Conservation (phyloP, 2,888 invertebrate genomes). For the Agrochola litura region DNA sequence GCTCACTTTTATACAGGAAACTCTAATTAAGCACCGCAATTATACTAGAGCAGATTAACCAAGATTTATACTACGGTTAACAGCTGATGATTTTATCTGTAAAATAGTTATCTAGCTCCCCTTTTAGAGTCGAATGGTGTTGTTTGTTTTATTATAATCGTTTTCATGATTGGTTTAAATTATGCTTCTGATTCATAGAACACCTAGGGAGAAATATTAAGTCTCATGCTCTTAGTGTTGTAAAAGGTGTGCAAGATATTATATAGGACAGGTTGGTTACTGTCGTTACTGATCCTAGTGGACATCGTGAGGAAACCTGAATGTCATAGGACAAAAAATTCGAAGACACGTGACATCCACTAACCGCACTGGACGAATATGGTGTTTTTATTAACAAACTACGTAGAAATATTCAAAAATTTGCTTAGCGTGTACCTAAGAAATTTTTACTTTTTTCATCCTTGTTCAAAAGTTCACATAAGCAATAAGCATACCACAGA, state of each 20-base stretch:
- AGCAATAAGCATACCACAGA: not conserved
- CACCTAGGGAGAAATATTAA: not conserved
- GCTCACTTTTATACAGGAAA: constrained; percentile 52
- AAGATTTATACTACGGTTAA: constrained; percentile 36
- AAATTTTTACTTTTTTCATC: too few relatives aligned
- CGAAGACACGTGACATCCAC: not conserved
- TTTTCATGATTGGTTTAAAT: not conserved
- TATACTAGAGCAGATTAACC: constrained; percentile 36
- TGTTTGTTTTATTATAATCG: not conserved
- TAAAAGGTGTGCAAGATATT: not conserved
- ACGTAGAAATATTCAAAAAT: not conserved
- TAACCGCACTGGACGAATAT: not conserved
- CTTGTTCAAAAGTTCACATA: not conserved
- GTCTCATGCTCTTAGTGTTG: not conserved
- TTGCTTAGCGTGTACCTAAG: not conserved
- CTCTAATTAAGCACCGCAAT: constrained; percentile 56
- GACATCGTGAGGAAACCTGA: not conserved
- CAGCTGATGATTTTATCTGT: constrained; percentile 19
- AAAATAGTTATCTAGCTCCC: not conserved
- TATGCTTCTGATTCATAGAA: not conserved
- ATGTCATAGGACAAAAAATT: not conserved
- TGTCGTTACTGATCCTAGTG: not conserved
- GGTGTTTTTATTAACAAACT: not conserved
- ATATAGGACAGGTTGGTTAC: too few relatives aligned
- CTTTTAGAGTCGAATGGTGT: not conserved